Evolutionary conservation across 1,140 invertebrate genomes (phyloP).

Genomic region (Euura lappo): DNA sequence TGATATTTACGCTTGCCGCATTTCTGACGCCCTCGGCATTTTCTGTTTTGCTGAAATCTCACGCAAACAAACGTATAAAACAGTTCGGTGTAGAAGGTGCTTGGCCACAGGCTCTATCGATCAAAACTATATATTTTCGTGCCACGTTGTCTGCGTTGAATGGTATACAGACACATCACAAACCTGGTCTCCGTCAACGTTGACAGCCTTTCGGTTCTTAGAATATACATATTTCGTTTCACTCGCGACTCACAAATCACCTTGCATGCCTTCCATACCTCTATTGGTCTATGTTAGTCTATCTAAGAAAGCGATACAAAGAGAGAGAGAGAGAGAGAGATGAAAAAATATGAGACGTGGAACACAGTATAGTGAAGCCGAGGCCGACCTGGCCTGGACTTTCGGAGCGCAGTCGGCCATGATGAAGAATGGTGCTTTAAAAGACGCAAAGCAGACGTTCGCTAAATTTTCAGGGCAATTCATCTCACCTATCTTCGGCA

Average conservation of each 20-base stretch:
- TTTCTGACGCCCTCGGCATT: not conserved
- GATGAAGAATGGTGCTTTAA: slow-evolving; percentile 5
- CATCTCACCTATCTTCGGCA: not conserved
- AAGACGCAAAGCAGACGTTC: not conserved
- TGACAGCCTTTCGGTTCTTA: too few relatives aligned
- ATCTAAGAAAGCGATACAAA: not conserved
- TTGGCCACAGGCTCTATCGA: too few relatives aligned
- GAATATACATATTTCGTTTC: too few relatives aligned
- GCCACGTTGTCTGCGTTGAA: too few relatives aligned
- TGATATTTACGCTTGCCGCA: not conserved
- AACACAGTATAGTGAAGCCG: not conserved
- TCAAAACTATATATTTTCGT: too few relatives aligned
- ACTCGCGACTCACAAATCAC: too few relatives aligned
- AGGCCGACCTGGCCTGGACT: not conserved
- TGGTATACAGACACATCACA: too few relatives aligned
- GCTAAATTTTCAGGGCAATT: not conserved
- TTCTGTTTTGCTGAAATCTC: not conserved
- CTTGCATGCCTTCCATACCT: not conserved
- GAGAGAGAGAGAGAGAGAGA: not conserved
- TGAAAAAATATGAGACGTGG: not conserved
- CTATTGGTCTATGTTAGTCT: not conserved
- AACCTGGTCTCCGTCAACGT: too few relatives aligned
- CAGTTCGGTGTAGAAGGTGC: too few relatives aligned
- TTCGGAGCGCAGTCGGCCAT: not conserved
- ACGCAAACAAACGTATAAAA: not conserved